Evolutionary conservation across 2,888 invertebrate genomes (phyloP).

Genomic region (Scaptomyza polygonia): DNA sequence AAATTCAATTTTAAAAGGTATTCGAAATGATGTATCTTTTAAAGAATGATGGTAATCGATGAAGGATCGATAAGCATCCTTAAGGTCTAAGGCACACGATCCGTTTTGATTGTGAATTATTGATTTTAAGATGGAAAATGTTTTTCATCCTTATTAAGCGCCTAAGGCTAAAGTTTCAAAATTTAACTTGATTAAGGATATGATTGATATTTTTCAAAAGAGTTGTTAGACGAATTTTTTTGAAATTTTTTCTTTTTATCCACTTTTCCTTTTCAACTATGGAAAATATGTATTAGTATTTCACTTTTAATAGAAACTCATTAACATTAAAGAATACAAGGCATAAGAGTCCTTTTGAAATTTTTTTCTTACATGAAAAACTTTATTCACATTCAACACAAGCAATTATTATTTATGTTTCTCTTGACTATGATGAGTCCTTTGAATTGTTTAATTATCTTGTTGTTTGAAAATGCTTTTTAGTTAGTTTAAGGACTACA

Average conservation of each 20-base stretch:
- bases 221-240: neutral
- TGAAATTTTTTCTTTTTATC: neutral
- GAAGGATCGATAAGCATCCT: neutral
- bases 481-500: too few species aligned
- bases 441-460: neutral
- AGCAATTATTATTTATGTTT: neutral
- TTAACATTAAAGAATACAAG: neutral
- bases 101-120: too few species aligned
- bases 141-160: neutral
- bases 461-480: neutral
- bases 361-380: neutral
- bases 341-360: neutral
- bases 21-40: neutral
- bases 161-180: too few species aligned
- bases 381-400: neutral
- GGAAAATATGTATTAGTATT: neutral
- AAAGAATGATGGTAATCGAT: neutral
- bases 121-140: neutral
- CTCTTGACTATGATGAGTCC: neutral
- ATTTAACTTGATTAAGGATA: too few species aligned
- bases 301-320: neutral
- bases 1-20: constrained; percentile 16
- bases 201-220: too few species aligned
- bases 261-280: neutral
- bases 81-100: neutral